These are phyloP conservation scores for Himalopsyche kuldschensis DNA, from an alignment of 2,888 invertebrate genomes.

Conservation along the genomic window DNA sequence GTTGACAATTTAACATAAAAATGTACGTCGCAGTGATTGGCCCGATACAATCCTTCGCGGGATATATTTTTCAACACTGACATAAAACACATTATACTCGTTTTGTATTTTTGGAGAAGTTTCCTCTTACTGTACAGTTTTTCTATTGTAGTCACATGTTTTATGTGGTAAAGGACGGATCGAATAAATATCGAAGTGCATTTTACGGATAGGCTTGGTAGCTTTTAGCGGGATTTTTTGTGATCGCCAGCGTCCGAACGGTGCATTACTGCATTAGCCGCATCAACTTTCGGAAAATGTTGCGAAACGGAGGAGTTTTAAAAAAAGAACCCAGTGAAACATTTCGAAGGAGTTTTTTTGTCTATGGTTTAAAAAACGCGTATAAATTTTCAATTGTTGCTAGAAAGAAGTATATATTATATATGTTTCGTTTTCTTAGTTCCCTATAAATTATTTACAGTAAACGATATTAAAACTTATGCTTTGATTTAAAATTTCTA, in stretches of 20 bases:
- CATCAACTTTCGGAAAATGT: neutral
- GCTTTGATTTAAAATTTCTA: neutral
- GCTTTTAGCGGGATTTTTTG: neutral
- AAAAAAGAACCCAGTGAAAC: neutral
- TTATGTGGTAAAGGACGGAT: neutral
- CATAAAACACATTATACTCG: no score
- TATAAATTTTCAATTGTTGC: no score
- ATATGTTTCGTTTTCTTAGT: neutral
- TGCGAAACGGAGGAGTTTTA: neutral
- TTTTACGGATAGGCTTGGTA: neutral
- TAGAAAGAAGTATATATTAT: no score
- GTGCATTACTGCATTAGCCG: neutral
- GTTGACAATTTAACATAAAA: no score
- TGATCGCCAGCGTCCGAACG: neutral
- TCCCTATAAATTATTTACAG: neutral
- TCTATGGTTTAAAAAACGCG: no score
- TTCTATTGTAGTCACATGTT: no score
- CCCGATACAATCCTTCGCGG: no score
- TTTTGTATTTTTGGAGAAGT: no score
- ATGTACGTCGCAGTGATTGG: no score
- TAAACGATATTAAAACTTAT: neutral
- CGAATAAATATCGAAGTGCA: neutral
- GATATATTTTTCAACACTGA: no score
- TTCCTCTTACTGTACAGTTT: no score
- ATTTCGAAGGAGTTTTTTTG: no score